phyloP scores from a whole-genome alignment of 2,113 vertebrate species.

The Tinamus guttatus region DNA sequence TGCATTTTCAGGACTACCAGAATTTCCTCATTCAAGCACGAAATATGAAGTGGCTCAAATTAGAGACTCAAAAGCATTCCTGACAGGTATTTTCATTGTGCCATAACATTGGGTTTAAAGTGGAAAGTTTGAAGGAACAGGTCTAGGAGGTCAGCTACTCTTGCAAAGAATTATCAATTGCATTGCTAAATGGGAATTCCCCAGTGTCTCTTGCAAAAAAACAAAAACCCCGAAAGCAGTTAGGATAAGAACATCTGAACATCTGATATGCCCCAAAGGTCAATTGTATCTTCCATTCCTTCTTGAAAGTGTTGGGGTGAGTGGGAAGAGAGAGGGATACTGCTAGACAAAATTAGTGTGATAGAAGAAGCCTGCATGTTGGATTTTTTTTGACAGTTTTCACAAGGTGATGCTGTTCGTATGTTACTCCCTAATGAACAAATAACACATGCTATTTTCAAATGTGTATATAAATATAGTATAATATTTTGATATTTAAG shows the following conservation, averaged over 20 bases:
- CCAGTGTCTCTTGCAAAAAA: not conserved
- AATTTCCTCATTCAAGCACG: not conserved
- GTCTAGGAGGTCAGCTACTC: not conserved
- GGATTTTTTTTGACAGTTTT: not conserved
- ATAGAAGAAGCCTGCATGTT: not conserved
- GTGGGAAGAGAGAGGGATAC: not conserved
- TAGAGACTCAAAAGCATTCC: not conserved
- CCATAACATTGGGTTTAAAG: not conserved
- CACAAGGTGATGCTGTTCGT: slow-evolving; percentile 45
- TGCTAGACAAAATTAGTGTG: not conserved
- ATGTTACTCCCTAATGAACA: slow-evolving; percentile 40
- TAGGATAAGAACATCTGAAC: not conserved
- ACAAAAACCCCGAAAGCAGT: not conserved
- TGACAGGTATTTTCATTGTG: not conserved
- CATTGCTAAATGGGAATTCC: not conserved
- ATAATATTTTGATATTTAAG: slow-evolving; percentile 38
- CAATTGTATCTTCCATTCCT: not conserved
- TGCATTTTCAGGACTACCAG: not conserved
- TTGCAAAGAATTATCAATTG: not conserved
- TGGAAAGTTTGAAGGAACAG: not conserved
- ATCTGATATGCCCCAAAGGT: not conserved
- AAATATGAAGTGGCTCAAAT: not conserved
- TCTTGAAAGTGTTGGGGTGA: not conserved
- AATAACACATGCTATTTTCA: slow-evolving; percentile 30
- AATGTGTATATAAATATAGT: slow-evolving; percentile 17